Evolutionary conservation across 1,140 invertebrate genomes (phyloP).

Genomic region (Saccostrea echinata): DNA sequence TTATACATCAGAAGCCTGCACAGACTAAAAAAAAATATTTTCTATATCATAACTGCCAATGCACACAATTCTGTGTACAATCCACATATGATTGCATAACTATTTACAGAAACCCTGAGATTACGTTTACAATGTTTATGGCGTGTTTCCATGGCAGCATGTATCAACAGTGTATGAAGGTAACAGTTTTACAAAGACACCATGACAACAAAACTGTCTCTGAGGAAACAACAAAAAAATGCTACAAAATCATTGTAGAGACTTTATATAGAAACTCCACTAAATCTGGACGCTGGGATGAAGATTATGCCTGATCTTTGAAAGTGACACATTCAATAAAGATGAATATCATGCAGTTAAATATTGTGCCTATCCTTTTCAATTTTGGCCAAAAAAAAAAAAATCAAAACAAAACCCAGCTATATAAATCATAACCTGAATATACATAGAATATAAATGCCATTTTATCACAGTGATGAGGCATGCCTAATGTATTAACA

Average conservation of each 20-base stretch:
- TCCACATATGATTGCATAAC: not conserved
- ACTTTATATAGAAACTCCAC: too few species aligned
- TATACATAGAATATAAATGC: conserved; percentile 22
- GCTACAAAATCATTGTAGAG: too few species aligned
- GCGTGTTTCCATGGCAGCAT: conserved; percentile 20
- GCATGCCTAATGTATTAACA: not conserved
- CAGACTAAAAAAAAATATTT: not conserved
- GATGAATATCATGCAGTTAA: too few species aligned
- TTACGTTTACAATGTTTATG: conserved; percentile 2
- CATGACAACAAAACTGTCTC: not conserved
- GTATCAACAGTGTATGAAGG: not conserved
- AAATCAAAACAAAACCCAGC: not conserved
- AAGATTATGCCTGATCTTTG: too few species aligned
- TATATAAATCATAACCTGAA: too few species aligned
- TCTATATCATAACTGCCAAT: not conserved
- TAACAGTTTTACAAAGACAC: conserved; percentile 22
- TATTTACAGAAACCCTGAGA: conserved; percentile 23
- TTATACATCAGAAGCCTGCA: not conserved
- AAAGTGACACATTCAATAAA: too few species aligned
- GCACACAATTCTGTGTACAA: not conserved
- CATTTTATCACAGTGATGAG: not conserved
- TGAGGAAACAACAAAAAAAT: not conserved
- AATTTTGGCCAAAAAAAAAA: conserved; percentile 23
- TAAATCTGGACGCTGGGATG: too few species aligned
- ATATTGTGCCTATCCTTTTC: not conserved